Evolutionary conservation across 2,888 invertebrate species (phyloP).

Genomic region (Nasonia oneida): DNA sequence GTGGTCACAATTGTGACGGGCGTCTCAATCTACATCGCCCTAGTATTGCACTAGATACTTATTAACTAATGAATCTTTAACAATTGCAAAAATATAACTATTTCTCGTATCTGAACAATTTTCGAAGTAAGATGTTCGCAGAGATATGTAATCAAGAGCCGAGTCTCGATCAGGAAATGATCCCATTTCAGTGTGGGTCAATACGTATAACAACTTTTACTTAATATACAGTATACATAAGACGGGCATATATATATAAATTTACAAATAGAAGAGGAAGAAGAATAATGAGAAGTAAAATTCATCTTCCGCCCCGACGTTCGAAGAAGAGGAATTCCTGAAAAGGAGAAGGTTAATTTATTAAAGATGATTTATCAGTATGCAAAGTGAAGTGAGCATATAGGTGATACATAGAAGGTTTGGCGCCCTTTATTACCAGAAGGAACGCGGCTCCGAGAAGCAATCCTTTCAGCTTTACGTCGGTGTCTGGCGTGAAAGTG

Average conservation of each 20-base stretch:
- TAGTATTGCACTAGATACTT: neutral
- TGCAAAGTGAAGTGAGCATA: neutral
- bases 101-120: neutral
- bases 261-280: neutral
- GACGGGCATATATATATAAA: neutral
- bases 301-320: conserved; percentile 24
- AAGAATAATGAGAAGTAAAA: neutral
- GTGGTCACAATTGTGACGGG: neutral
- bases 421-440: conserved; percentile 83
- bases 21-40: neutral
- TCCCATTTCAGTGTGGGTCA: neutral
- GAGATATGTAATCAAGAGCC: neutral
- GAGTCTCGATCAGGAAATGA: neutral
- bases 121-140: neutral
- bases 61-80: neutral
- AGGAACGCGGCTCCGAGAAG: conserved; percentile 91
- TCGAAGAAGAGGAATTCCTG: conserved; percentile 86
- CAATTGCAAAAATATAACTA: neutral
- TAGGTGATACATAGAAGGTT: neutral
- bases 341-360: conserved; percentile 45
- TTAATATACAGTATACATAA: neutral
- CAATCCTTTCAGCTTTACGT: conserved; percentile 89
- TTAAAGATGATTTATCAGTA: neutral
- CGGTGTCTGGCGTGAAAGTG: conserved; percentile 86
- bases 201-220: neutral